These are phyloP conservation scores for Physella acuta DNA, from an alignment of 1,140 invertebrate genomes.

Conservation along the genomic window DNA sequence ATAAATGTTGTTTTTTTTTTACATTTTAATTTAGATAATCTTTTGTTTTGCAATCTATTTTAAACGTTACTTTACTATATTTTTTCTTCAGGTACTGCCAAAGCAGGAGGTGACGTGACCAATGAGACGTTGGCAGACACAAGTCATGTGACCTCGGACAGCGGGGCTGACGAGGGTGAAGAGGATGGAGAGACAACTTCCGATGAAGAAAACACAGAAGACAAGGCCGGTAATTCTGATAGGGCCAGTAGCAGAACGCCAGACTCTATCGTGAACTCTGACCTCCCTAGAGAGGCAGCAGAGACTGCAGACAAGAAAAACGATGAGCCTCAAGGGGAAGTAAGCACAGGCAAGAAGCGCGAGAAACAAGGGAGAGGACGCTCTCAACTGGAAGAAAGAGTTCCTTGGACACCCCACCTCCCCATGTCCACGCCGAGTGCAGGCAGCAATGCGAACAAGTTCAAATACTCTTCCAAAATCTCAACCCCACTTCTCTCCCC, in stretches of 20 bases:
- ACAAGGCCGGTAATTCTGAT: neutral
- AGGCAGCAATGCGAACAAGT: slow-evolving; percentile 5
- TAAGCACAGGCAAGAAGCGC: no score
- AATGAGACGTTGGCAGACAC: neutral
- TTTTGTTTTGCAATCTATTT: neutral
- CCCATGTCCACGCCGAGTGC: neutral
- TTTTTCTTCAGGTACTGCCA: slow-evolving; percentile 12
- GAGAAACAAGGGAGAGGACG: neutral
- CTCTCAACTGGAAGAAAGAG: neutral
- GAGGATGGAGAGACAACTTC: slow-evolving; percentile 12
- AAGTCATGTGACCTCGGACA: slow-evolving; percentile 19
- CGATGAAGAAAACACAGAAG: slow-evolving; percentile 3
- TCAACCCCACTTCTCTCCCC: neutral
- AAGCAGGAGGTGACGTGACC: neutral
- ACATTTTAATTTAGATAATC: neutral
- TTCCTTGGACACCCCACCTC: neutral
- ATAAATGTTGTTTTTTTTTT: no score
- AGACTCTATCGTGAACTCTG: neutral
- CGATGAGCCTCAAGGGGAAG: neutral
- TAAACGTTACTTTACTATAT: neutral
- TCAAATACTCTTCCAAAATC: slow-evolving; percentile 14
- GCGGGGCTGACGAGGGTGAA: slow-evolving; percentile 12
- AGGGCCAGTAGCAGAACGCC: neutral
- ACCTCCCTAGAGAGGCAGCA: no score
- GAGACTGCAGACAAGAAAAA: neutral